Evolutionary conservation across 2,113 vertebrate genomes (phyloP), one percentile per base, ranked within the genome.

Genomic region (Pelusios castaneus): DNA sequence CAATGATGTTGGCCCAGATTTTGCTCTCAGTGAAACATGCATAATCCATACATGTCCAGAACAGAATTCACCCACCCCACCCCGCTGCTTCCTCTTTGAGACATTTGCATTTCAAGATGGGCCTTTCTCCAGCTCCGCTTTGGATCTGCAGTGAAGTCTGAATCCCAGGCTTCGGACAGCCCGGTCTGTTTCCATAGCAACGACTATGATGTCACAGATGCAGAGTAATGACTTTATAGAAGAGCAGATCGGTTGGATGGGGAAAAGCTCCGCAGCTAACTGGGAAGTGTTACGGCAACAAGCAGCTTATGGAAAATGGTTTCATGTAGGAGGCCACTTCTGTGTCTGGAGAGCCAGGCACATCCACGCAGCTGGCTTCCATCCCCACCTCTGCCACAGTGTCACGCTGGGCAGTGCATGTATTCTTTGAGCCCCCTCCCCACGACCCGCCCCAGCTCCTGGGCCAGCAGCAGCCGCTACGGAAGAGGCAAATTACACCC

Each of bases 11-110:
- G 47, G 47, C 9, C 29, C 55, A 29, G 63, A 45, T 43, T 58
- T 31, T 6, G 31, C 12, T 21, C n/a, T 25, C 1, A 0, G 10
- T 2, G 38, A 7, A 34, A 3, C 0, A 0, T 1, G 45, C 29
- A 41, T 76, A 10, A 0, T 34, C 34, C 2, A 9, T 3, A 43
- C 2, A 29, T 1, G 8, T 8, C n/a, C 43, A 7, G 6, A 52
- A 55, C n/a, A 41, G 21, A 13, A 0, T 10, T 56, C 6, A n/a
- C 1, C 2, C 38, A 6, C 67, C 5, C 47, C 10, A 10, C 47
- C 19, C 67, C 5, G 11, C 38, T 5, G 21, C 38, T 41, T 12
- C 45, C 43, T 75, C 79, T 60, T 38, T 13, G 43, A 19, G 81
- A 21, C 27, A 38, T n/a, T 2, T 14, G 80, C 34, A 0, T 55